Base-by-base conservation (phyloP, 2,888 invertebrate species). In the Hirtodrosophila confusa region DNA sequence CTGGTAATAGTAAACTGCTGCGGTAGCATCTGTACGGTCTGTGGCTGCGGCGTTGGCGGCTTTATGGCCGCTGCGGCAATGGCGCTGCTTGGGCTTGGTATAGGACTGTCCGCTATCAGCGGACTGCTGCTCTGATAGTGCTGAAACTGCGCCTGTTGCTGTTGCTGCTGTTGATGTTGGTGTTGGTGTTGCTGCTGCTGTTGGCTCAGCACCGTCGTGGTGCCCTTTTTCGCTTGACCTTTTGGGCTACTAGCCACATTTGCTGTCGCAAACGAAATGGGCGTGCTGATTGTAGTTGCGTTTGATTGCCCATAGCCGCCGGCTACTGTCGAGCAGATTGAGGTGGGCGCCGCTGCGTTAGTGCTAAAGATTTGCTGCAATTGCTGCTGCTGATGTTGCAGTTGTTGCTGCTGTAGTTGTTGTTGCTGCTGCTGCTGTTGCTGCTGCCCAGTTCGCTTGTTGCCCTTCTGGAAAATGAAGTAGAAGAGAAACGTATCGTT, bases 141-240 rank as follows among this genome's bases (percentile, higher is more conserved):
- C 65, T 89, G 89, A 49, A 89, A 88, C 55, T 90, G 82, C 23
- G 78, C 78, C n/a, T 86, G 88, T 27, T 86, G 89, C 23, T 85
- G 86, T 8, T 85, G 85, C 7, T 83, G 89, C n/a, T 82, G 73
- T 5, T 74, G 87, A 53, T 86, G 90, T 61, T 88, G 89, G 58
- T 90, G 90, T 55, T 89, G 89, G n/a, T 83, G 83, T 39, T 86
- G 71, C 9, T 70, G 80, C 17, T 86, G 78, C 24, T 86, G 90
- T 39, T 86, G 87, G 75, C 67, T 88, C 68, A 78, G 65, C 63
- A 75, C 60, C 56, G 86, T 69, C 50, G 77, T 72, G 71, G 75
- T 69, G 66, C 84, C 86, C 89, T 91, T 92, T 91, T 92, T 92
- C 91, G 91, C 76, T 92, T 91, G 88, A 89, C 91, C 89, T 90